A percentile compares a stretch with the other conserved stretches of the same genome.
Evolutionary conservation across 2,797 vertebrate species (phyloP).

Genomic region (Lepidocolaptes lacrymiger): DNA sequence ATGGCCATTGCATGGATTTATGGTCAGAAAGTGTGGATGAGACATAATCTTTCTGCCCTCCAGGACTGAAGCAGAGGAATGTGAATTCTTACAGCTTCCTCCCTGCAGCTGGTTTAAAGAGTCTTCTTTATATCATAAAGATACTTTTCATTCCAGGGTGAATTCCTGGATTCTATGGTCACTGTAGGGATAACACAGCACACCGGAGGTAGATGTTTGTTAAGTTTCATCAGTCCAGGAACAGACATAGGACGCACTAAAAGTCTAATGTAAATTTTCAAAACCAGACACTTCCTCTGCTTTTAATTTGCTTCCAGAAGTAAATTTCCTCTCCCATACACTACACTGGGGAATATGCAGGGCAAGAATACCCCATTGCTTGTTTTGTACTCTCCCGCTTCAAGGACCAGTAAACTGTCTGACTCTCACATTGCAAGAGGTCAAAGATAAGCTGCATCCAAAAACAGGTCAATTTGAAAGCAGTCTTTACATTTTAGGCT

Average conservation of each 20-base stretch:
- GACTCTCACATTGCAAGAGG: not conserved
- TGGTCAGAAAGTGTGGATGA: not conserved
- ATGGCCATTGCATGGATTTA: not conserved
- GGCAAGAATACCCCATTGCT: not conserved
- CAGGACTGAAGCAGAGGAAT: not conserved
- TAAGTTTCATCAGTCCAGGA: not conserved
- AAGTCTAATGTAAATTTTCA: not conserved
- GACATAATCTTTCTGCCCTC: not conserved
- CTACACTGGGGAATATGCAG: not conserved
- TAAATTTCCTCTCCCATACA: not conserved
- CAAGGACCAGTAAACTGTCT: not conserved
- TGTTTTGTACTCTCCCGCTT: not conserved
- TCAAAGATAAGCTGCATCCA: not conserved
- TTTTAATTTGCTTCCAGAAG: slow-evolving; percentile 3
- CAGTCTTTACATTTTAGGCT: not conserved
- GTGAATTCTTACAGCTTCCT: not conserved
- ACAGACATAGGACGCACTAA: not conserved
- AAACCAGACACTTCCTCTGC: not conserved
- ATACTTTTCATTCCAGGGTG: not conserved
- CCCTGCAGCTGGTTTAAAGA: not conserved
- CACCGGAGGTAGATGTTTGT: accelerated
- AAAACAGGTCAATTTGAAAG: not conserved
- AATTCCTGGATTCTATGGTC: not conserved
- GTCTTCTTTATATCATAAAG: not conserved
- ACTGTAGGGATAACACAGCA: not conserved